A percentile compares a stretch with the other conserved stretches of the same genome.
These are phyloP conservation scores for Bufotes viridis DNA, from an alignment of 2,797 vertebrate species.

Conservation along the genomic window DNA sequence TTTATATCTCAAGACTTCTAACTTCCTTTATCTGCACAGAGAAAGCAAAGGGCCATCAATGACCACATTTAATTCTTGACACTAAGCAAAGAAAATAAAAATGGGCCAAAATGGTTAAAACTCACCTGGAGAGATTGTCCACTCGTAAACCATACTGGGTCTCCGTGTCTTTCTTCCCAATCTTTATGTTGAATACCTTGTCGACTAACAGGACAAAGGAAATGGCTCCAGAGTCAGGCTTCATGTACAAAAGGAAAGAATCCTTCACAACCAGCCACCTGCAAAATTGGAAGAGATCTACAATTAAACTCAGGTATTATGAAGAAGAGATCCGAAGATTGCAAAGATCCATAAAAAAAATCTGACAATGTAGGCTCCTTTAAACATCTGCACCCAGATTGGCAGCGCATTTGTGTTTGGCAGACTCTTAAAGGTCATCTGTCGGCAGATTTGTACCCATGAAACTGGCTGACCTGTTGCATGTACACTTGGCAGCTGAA, in stretches of 20 bases:
- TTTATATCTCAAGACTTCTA: not conserved
- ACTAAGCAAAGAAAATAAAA: not conserved
- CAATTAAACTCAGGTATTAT: not conserved
- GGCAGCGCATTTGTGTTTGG: too few relatives aligned
- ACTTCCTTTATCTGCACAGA: not conserved
- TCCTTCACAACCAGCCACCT: conserved; percentile 98
- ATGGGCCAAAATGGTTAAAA: too few relatives aligned
- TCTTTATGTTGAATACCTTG: conserved; percentile 90
- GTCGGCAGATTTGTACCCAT: too few relatives aligned
- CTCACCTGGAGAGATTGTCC: conserved; percentile 91
- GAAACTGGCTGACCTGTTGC: too few relatives aligned
- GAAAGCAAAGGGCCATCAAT: not conserved
- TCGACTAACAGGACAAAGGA: conserved; percentile 93
- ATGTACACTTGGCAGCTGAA: too few relatives aligned
- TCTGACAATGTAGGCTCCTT: too few relatives aligned
- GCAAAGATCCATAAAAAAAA: too few relatives aligned
- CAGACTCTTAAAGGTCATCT: too few relatives aligned
- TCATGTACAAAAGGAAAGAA: conserved; percentile 94
- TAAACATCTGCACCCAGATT: too few relatives aligned
- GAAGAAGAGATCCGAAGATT: not conserved
- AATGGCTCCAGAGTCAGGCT: conserved; percentile 87
- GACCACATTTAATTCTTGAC: not conserved
- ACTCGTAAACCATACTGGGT: conserved; percentile 89
- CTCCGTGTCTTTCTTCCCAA: conserved; percentile 93
- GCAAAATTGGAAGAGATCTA: conserved; percentile 51